These are phyloP conservation scores for Torymus aiolomorphi DNA, from an alignment of 2,888 invertebrate species.

Conservation along the genomic window DNA sequence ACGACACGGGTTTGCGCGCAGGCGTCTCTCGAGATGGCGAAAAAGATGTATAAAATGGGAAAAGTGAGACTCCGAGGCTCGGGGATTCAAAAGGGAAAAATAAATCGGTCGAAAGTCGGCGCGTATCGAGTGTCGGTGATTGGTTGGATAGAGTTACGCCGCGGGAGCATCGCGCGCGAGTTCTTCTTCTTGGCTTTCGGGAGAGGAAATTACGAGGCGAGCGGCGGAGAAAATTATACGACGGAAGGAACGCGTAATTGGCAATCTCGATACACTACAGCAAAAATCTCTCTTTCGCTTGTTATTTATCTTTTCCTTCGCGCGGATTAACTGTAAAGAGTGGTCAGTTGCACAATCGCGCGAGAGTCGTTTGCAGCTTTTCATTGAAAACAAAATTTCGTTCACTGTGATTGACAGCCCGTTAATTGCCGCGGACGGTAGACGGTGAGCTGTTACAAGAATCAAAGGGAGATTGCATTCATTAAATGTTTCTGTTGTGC, in stretches of 20 bases:
- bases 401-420: no score
- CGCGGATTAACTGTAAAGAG: no score
- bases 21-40: slow-evolving; percentile 62
- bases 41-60: slow-evolving; percentile 33
- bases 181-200: slow-evolving; percentile 13
- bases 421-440: no score
- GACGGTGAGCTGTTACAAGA: no score
- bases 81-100: slow-evolving; percentile 27
- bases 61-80: slow-evolving; percentile 21
- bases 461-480: no score
- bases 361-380: no score
- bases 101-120: slow-evolving; percentile 9
- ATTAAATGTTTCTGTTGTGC: no score
- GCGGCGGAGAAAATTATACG: slow-evolving; percentile 14
- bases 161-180: background rate
- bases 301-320: no score
- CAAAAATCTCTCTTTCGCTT: background rate
- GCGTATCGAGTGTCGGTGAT: slow-evolving; percentile 24
- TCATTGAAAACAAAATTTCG: no score
- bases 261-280: slow-evolving; percentile 17
- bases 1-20: slow-evolving; percentile 46
- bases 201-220: slow-evolving; percentile 13
- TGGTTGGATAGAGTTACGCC: slow-evolving; percentile 39
- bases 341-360: no score
- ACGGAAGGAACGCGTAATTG: slow-evolving; percentile 32